phyloP scores from a whole-genome alignment of 1,140 invertebrate genomes.

The Drosophila teissieri region DNA sequence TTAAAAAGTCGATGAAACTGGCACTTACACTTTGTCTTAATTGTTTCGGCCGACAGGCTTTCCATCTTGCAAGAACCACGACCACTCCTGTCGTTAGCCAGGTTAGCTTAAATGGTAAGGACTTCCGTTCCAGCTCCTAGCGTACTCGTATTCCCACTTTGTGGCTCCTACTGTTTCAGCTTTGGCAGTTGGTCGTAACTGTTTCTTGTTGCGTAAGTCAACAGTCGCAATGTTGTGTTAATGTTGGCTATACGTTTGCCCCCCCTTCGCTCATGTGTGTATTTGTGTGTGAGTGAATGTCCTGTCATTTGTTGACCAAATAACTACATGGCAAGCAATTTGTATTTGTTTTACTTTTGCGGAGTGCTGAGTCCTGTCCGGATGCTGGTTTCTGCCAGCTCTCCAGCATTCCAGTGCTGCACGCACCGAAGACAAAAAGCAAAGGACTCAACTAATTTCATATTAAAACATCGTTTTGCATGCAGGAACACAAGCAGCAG shows the following conservation, averaged over 20 bases:
- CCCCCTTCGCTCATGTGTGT: not conserved
- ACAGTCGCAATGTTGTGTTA: constrained; percentile 81
- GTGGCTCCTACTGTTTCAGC: constrained; percentile 17
- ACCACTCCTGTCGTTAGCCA: constrained; percentile 26
- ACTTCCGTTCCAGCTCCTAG: constrained; percentile 18
- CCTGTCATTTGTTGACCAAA: constrained; percentile 83
- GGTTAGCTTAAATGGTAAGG: constrained; percentile 22
- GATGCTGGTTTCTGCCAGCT: constrained; percentile 22
- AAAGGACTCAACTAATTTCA: constrained; percentile 83
- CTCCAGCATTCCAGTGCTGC: constrained; percentile 24
- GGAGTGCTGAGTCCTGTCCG: constrained; percentile 39
- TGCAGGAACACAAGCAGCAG: constrained; percentile 64
- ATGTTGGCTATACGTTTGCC: constrained; percentile 71
- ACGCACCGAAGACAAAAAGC: constrained; percentile 73
- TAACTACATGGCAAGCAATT: constrained; percentile 82
- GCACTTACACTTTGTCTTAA: constrained; percentile 64
- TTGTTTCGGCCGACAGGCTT: constrained; percentile 23
- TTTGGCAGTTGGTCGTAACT: constrained; percentile 60
- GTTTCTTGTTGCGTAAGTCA: constrained; percentile 78
- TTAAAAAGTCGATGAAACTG: constrained; percentile 58
- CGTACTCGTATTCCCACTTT: constrained; percentile 13
- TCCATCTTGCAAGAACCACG: constrained; percentile 26
- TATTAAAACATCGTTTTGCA: constrained; percentile 84
- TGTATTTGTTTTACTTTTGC: constrained; percentile 81
- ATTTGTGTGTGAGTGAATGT: constrained; percentile 54